Percentiles rank a stretch among this genome's conserved stretches.
Conservation (phyloP, 2,113 vertebrate genomes). For the Ornithorhynchus anatinus region DNA sequence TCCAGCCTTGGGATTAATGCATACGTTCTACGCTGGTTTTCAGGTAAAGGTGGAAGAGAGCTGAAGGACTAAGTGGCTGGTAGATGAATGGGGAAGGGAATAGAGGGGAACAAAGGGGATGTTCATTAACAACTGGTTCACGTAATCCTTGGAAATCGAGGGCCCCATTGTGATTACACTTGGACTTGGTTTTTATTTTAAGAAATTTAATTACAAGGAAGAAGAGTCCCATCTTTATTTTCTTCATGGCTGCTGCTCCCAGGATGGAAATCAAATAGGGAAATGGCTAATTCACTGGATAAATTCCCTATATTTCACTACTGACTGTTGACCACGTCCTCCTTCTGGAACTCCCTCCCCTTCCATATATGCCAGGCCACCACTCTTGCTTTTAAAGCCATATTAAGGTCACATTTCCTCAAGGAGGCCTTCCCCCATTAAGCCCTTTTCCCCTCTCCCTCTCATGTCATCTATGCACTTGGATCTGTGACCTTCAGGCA, state of each 20-base stretch:
- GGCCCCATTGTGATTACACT: background rate
- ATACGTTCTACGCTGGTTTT: background rate
- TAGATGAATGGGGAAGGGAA: too few species aligned
- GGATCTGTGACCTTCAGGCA: too few species aligned
- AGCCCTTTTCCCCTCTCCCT: too few species aligned
- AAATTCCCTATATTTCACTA: background rate
- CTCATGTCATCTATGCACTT: too few species aligned
- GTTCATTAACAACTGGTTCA: background rate
- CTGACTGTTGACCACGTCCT: background rate
- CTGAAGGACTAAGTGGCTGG: too few species aligned
- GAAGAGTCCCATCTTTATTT: background rate
- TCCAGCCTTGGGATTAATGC: slow-evolving; percentile 12
- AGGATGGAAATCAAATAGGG: background rate
- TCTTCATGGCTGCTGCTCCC: background rate
- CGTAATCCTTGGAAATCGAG: background rate
- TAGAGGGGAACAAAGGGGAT: background rate
- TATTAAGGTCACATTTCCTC: too few species aligned
- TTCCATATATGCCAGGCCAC: background rate
- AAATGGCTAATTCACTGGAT: background rate
- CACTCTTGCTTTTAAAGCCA: too few species aligned
- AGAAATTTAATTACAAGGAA: too few species aligned
- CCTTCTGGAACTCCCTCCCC: background rate
- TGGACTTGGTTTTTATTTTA: background rate
- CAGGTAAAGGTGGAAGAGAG: background rate
- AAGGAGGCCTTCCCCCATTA: too few species aligned